These are phyloP conservation scores for Paguma larvata DNA, from an alignment of 2,797 vertebrate species.

Conservation along the genomic window DNA sequence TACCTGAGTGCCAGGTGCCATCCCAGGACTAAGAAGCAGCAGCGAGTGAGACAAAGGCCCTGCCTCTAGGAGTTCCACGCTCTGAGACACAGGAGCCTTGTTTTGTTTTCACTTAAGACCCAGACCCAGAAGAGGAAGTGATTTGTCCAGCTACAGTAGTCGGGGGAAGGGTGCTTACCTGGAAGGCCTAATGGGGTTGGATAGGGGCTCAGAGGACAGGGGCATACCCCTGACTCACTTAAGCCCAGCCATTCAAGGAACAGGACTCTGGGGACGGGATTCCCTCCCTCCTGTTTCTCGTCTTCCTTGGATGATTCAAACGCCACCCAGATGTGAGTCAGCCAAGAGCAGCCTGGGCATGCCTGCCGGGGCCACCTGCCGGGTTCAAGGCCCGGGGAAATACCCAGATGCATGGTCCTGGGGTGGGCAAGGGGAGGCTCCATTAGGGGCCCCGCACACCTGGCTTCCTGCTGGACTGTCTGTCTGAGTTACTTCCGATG, in stretches of 20 bases:
- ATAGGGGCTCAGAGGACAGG: background rate
- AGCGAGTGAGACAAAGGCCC: background rate
- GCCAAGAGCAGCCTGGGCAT: constrained; percentile 49
- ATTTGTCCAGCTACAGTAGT: background rate
- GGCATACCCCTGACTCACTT: background rate
- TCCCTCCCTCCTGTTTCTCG: background rate
- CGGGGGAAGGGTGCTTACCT: background rate
- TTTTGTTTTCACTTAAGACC: background rate
- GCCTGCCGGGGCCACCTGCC: constrained; percentile 64
- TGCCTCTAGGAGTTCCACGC: background rate
- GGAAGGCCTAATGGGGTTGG: background rate
- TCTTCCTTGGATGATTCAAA: constrained; percentile 28
- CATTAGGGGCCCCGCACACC: background rate
- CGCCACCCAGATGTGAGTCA: constrained; percentile 80
- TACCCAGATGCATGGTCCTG: background rate
- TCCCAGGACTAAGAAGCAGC: background rate
- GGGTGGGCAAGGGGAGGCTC: background rate
- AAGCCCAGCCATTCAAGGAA: constrained; percentile 16
- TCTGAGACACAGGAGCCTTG: background rate
- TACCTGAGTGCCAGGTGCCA: background rate
- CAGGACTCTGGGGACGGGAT: background rate
- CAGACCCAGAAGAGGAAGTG: background rate
- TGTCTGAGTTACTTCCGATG: background rate
- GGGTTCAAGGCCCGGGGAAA: background rate
- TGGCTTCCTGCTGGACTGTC: background rate